Evolutionary conservation across 2,797 vertebrate species (phyloP).

Genomic region (Pelodytes ibericus): DNA sequence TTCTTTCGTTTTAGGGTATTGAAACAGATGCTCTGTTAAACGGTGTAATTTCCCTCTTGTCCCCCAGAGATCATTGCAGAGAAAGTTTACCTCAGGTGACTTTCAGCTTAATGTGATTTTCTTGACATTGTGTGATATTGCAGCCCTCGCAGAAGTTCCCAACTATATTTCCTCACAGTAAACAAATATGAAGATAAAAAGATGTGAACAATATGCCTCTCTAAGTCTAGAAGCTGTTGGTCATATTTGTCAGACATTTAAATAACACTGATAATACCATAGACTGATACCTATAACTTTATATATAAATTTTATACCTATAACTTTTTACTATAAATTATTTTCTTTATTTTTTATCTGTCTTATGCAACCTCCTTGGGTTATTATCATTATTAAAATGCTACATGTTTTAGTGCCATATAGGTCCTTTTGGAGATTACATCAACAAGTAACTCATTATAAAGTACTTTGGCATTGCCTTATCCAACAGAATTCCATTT

Average conservation of each 20-base stretch:
- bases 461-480: too few relatives aligned
- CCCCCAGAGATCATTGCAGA: constrained; percentile 41
- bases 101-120: constrained; percentile 41
- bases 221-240: not conserved
- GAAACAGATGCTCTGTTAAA: constrained; percentile 51
- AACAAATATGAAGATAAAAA: not conserved
- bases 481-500: too few relatives aligned
- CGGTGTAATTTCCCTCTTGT: constrained; percentile 33
- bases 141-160: constrained; percentile 23
- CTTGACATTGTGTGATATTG: constrained; percentile 53
- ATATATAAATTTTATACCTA: too few relatives aligned
- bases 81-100: constrained; percentile 43
- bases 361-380: too few relatives aligned
- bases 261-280: too few relatives aligned
- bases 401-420: too few relatives aligned
- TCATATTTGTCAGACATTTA: not conserved
- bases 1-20: constrained; percentile 43
- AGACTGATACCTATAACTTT: too few relatives aligned
- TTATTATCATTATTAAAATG: too few relatives aligned
- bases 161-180: constrained; percentile 15
- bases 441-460: too few relatives aligned
- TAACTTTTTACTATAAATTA: too few relatives aligned
- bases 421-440: too few relatives aligned
- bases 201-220: not conserved
- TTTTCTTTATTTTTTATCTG: too few relatives aligned